Conservation (phyloP, 1,140 invertebrate genomes). For the Lasioglossum albipes region DNA sequence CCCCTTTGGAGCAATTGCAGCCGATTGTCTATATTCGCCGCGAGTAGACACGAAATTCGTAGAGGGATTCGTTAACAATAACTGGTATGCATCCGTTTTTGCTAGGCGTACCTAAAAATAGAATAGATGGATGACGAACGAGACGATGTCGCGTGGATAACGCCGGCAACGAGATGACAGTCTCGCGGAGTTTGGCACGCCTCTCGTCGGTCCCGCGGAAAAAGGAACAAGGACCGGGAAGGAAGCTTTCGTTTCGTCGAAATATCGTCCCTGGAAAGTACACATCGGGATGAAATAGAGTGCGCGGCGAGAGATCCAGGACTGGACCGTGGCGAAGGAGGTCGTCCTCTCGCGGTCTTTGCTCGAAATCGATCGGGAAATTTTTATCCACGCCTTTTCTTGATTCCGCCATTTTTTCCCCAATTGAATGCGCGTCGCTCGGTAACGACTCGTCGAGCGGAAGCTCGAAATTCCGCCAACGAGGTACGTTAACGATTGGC, state of each 20-base stretch:
- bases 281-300: conserved; percentile 6
- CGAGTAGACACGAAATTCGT: too few species aligned
- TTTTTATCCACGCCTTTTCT: too few species aligned
- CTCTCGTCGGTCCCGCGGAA: neutral
- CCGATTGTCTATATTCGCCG: too few species aligned
- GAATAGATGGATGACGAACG: neutral
- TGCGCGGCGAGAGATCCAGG: neutral
- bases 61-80: too few species aligned
- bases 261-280: neutral
- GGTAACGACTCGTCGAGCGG: too few species aligned
- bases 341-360: neutral
- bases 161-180: neutral
- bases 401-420: too few species aligned
- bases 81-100: too few species aligned
- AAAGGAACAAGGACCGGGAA: conserved; percentile 20
- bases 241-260: neutral
- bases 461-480: too few species aligned
- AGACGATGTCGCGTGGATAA: neutral
- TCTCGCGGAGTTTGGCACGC: conserved; percentile 11
- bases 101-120: neutral
- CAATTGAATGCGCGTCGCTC: too few species aligned
- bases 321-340: neutral
- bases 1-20: too few species aligned
- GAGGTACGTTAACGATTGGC: too few species aligned
- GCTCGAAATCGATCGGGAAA: neutral